Percentiles rank a stretch among this genome's conserved stretches.
Evolutionary conservation across 2,797 vertebrate species (phyloP).

Genomic region (Sebastes kiyomatsui): DNA sequence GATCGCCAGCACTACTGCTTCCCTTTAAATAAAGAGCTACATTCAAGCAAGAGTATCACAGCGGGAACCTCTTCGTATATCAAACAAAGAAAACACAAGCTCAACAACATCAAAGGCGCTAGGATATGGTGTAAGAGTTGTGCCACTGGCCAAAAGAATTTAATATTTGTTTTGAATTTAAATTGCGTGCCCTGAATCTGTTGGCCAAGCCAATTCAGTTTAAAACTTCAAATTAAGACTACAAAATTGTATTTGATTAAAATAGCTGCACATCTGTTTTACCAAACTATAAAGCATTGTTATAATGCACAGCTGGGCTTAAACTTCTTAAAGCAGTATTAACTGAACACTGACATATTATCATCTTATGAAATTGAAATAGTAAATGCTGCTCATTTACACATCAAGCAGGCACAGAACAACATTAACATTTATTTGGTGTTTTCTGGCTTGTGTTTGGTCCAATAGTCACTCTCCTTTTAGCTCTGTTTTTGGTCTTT

Average conservation of each 20-base stretch:
- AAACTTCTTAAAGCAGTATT: background rate
- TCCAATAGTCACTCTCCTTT: background rate
- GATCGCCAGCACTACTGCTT: background rate
- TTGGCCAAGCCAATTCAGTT: background rate
- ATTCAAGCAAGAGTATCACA: background rate
- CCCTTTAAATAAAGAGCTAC: slow-evolving; percentile 3
- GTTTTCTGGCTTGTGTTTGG: background rate
- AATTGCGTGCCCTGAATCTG: background rate
- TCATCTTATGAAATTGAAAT: background rate
- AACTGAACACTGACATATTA: background rate
- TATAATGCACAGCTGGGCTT: background rate
- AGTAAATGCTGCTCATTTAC: background rate
- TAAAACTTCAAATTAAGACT: background rate
- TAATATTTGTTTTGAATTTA: background rate
- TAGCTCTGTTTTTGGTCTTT: background rate
- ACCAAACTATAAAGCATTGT: background rate
- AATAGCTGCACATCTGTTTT: background rate
- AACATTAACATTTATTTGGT: background rate
- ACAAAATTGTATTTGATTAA: background rate
- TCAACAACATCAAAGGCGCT: slow-evolving; percentile 22
- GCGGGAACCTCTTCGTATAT: slow-evolving; percentile 1
- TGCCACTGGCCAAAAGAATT: background rate
- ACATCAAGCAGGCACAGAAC: background rate
- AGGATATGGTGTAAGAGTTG: background rate
- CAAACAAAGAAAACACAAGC: slow-evolving; percentile 13